phyloP scores from a whole-genome alignment of 2,113 vertebrate genomes.

The Boleophthalmus pectinirostris region DNA sequence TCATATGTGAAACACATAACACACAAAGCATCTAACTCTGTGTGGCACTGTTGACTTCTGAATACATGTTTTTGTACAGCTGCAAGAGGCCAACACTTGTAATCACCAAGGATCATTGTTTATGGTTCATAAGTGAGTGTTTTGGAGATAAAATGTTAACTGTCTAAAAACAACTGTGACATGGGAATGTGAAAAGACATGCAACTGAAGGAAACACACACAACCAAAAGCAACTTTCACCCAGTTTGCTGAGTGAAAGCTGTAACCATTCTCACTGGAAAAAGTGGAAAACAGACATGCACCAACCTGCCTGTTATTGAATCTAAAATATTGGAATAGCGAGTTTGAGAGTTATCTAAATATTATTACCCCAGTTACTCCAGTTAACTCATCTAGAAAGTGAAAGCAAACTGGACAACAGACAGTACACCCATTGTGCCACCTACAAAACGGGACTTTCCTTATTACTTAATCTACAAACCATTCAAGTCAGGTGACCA shows the following conservation, averaged over 20 bases:
- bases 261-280: not conserved
- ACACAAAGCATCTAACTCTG: not conserved
- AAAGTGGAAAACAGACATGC: slow-evolving; percentile 22
- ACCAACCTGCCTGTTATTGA: slow-evolving; percentile 16
- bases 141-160: not conserved
- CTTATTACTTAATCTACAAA: not conserved
- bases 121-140: not conserved
- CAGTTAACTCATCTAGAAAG: not conserved
- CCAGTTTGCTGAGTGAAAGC: not conserved
- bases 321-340: not conserved
- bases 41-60: not conserved
- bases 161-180: not conserved
- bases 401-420: not conserved
- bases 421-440: not conserved
- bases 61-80: not conserved
- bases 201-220: not conserved
- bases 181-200: slow-evolving; percentile 39
- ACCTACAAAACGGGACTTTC: not conserved
- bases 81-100: not conserved
- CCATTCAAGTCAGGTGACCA: not conserved
- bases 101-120: not conserved
- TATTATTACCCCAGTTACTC: no score
- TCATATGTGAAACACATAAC: slow-evolving; percentile 4
- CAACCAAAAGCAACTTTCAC: not conserved
- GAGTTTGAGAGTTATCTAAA: no score